Conservation (phyloP, 2,888 invertebrate species). For the Brachypalpus laphriformis region DNA sequence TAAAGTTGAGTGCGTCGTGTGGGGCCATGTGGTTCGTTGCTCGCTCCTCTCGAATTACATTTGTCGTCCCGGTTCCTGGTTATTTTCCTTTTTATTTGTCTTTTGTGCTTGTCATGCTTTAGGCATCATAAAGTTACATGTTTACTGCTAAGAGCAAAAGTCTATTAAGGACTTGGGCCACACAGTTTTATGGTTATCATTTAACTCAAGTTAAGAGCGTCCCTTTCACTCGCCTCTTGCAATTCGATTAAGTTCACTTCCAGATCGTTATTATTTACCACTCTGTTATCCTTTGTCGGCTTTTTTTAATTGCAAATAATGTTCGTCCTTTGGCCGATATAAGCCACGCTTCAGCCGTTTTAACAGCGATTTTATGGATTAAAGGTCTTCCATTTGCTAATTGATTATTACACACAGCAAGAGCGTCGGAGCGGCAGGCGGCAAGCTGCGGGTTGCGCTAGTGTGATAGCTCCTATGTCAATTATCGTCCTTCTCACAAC, state of each 20-base stretch:
- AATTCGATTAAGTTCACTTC: conserved; percentile 57
- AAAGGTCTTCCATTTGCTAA: conserved; percentile 69
- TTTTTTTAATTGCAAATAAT: conserved; percentile 64
- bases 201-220: conserved; percentile 53
- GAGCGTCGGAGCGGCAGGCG: background rate
- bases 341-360: conserved; percentile 54
- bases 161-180: conserved; percentile 59
- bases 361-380: conserved; percentile 63
- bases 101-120: conserved; percentile 46
- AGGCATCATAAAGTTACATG: conserved; percentile 58
- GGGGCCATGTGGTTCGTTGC: conserved; percentile 41
- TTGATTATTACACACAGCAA: conserved; percentile 54
- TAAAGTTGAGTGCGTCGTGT: conserved; percentile 65
- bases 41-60: conserved; percentile 38
- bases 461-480: background rate
- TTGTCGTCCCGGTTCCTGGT: conserved; percentile 29
- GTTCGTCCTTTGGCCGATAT: conserved; percentile 28
- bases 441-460: background rate
- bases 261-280: conserved; percentile 55
- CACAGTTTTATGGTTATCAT: conserved; percentile 66
- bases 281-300: conserved; percentile 53
- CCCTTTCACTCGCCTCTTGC: conserved; percentile 22
- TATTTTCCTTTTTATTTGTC: conserved; percentile 36
- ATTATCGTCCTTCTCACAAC: conserved; percentile 23
- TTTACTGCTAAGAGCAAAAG: conserved; percentile 66